Evolutionary conservation across 2,113 vertebrate genomes (phyloP).

Genomic region (Notarius quadriscutis): DNA sequence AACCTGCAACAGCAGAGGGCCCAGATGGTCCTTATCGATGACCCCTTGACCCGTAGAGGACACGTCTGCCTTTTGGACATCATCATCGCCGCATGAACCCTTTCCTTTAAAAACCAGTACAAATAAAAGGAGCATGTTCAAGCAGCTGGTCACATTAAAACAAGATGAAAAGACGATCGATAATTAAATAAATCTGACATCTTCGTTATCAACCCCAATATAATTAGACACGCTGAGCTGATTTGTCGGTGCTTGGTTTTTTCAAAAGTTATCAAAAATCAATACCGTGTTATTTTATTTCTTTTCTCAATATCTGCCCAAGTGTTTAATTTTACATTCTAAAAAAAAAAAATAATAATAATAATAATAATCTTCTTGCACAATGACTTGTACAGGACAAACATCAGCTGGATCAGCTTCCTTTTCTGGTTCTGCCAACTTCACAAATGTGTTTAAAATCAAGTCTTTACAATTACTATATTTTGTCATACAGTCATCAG

Average conservation of each 20-base stretch:
- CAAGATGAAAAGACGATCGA: background rate
- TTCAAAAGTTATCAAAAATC: background rate
- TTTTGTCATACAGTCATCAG: background rate
- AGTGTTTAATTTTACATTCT: background rate
- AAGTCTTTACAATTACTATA: background rate
- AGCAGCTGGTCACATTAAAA: background rate
- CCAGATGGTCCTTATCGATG: conserved; percentile 97
- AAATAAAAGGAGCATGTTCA: background rate
- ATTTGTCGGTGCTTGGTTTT: background rate
- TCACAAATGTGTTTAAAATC: background rate
- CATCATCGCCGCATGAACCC: conserved; percentile 86
- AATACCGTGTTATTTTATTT: too few species aligned
- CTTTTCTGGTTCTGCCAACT: background rate
- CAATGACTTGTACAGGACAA: too few species aligned
- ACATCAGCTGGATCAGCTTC: too few species aligned
- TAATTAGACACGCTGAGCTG: background rate
- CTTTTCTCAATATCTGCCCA: too few species aligned
- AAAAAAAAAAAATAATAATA: background rate
- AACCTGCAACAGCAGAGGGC: conserved; percentile 93
- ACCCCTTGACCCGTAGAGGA: conserved; percentile 97
- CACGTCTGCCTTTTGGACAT: conserved; percentile 98
- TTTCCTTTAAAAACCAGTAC: conserved; percentile 77
- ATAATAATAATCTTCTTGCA: too few species aligned
- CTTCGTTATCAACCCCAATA: background rate
- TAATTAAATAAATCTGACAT: background rate